These are phyloP conservation scores for Echiichthys vipera DNA, from an alignment of 2,797 vertebrate genomes.

Conservation along the genomic window DNA sequence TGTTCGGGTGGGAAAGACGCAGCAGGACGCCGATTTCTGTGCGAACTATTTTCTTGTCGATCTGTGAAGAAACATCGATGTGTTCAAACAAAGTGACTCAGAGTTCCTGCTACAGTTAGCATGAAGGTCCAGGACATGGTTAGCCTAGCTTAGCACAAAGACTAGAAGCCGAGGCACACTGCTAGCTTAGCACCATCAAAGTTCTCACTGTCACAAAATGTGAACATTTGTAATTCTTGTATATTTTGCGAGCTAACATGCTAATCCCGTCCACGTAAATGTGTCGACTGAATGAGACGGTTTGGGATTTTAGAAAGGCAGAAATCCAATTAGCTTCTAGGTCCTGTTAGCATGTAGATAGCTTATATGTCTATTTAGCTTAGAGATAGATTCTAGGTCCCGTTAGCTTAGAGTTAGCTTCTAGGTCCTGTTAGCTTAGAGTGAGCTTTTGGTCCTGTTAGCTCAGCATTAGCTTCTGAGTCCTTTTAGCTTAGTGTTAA, in stretches of 20 bases:
- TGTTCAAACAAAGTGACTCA: not conserved
- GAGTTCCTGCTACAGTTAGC: not conserved
- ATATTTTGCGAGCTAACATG: not conserved
- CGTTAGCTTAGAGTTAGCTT: too few relatives aligned
- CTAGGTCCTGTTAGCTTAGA: too few relatives aligned
- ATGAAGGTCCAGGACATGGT: not conserved
- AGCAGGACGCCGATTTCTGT: constrained; percentile 92
- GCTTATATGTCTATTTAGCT: too few relatives aligned
- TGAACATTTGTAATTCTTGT: too few relatives aligned
- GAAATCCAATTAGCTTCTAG: not conserved
- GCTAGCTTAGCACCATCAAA: not conserved
- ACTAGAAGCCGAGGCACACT: not conserved
- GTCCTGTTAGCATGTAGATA: too few relatives aligned
- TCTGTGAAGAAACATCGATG: constrained; percentile 73
- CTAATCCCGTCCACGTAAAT: not conserved
- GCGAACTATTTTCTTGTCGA: constrained; percentile 92
- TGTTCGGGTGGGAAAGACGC: constrained; percentile 91
- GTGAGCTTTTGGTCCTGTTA: too few relatives aligned
- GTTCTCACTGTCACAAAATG: too few relatives aligned
- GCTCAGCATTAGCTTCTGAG: too few relatives aligned
- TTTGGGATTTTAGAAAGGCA: not conserved
- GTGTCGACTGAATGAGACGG: too few relatives aligned
- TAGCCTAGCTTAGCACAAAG: constrained; percentile 12
- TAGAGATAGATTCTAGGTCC: too few relatives aligned
- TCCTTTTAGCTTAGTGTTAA: too few relatives aligned